Evolutionary conservation across 1,140 invertebrate species (phyloP), one percentile per base, ranked within the genome.

Genomic region (Wiebesia pumilae): DNA sequence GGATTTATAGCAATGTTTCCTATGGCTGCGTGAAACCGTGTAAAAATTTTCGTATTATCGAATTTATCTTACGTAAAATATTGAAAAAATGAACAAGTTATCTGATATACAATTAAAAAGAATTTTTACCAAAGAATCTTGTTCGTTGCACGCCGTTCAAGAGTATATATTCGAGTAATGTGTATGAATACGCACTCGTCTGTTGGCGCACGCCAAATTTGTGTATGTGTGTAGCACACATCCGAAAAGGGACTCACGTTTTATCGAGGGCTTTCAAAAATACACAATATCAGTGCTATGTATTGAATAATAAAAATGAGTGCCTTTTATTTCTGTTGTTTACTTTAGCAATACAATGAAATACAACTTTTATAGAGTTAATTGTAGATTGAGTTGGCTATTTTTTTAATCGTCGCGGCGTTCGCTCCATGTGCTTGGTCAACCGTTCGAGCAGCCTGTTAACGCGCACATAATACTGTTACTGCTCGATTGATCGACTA

Each of bases 21-120:
- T 16, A 73, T 73, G 35, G 69, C 69, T 40, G 35, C 35, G 35
- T 73, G 69, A 73, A 73, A 40, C 69, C 30, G 33, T 73, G 69
- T 73, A 73, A 73, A 73, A 73, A 16, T 73, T 40, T 12, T 73
- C 12, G 40, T 40, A 14, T 40, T 24, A 40, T 27, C 14, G 6
- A 73, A 73, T 73, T 73, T 33, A 40, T 40, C 3, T 40, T 40
- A 40, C 33, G 21, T 40, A 38, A 73, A 40, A 24, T 40, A 12
- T 1, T 40, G 69, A 27, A 9, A 73, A 73, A 40, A 73, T 40
- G 19, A 73, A 21, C 16, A 40, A 21, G 21, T 21, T 9, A 27
- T 19, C 14, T 40, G 35, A 73, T 21, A 40, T 9, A 33, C 30
- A 73, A 1, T 73, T 38, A 73, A 73, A 69, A 35, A 30, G 35